Evolutionary conservation across 2,113 vertebrate species (phyloP).

Genomic region (Panthera leo): DNA sequence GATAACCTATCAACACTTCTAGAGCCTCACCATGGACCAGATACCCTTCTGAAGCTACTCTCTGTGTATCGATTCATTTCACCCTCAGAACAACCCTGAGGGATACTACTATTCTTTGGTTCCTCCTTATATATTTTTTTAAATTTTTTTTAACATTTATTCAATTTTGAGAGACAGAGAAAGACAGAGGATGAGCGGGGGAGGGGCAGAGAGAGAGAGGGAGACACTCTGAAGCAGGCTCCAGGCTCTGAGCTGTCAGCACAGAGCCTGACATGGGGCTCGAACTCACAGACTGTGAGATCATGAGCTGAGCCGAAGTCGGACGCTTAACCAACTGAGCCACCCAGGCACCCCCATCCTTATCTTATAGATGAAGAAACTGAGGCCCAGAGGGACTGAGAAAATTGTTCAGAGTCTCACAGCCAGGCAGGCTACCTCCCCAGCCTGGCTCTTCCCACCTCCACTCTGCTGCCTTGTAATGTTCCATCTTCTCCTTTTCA

Average conservation of each 20-base stretch:
- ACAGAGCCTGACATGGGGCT: too few species aligned
- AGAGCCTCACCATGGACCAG: neutral
- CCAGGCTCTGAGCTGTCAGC: too few species aligned
- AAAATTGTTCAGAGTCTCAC: neutral
- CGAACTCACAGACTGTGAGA: too few species aligned
- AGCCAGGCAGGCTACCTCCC: neutral
- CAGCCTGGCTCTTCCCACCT: neutral
- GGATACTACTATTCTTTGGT: neutral
- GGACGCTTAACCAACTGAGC: too few species aligned
- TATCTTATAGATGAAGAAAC: neutral
- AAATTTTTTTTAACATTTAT: too few species aligned
- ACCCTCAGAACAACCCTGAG: neutral
- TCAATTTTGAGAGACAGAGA: too few species aligned
- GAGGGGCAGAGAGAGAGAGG: too few species aligned
- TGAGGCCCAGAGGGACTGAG: neutral
- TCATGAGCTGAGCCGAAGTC: too few species aligned
- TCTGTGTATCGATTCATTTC: neutral
- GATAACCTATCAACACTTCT: neutral
- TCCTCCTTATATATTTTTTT: neutral
- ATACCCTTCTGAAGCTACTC: neutral
- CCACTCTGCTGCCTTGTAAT: neutral
- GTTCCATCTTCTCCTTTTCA: neutral
- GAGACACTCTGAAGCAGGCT: too few species aligned
- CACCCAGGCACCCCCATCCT: neutral
- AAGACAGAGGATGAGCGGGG: too few species aligned